These are phyloP conservation scores for Ophonus ardosiacus DNA, from an alignment of 2,888 invertebrate genomes.

Conservation along the genomic window DNA sequence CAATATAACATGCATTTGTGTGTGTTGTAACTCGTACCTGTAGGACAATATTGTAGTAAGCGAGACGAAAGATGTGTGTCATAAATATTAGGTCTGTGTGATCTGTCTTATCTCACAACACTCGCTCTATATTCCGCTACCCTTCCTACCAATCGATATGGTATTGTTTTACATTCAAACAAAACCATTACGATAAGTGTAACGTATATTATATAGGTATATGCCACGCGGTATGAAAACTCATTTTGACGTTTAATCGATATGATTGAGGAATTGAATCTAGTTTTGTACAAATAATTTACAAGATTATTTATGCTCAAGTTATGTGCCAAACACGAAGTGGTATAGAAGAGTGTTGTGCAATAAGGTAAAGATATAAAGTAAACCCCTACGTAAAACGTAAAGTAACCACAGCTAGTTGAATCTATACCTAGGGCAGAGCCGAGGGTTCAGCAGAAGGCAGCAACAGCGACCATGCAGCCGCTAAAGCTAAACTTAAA, in stretches of 20 bases:
- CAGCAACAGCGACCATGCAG: slow-evolving; percentile 23
- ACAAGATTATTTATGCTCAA: slow-evolving; percentile 45
- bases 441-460: slow-evolving; percentile 10
- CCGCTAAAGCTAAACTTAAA: slow-evolving; percentile 43
- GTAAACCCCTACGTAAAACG: slow-evolving; percentile 44
- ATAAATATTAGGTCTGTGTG: slow-evolving; percentile 44
- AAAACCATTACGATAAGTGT: slow-evolving; percentile 12
- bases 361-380: neutral
- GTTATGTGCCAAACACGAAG: slow-evolving; percentile 30
- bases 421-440: slow-evolving; percentile 12
- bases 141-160: slow-evolving; percentile 30
- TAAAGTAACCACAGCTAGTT: slow-evolving; percentile 31
- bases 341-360: slow-evolving; percentile 7
- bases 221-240: neutral
- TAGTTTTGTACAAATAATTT: slow-evolving; percentile 42
- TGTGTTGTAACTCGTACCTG: slow-evolving; percentile 49
- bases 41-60: slow-evolving; percentile 49
- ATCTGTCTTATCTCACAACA: slow-evolving; percentile 29
- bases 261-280: slow-evolving; percentile 41
- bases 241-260: slow-evolving; percentile 33
- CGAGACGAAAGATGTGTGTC: slow-evolving; percentile 47
- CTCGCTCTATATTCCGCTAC: slow-evolving; percentile 1
- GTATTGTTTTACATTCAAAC: slow-evolving; percentile 14
- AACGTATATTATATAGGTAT: neutral
- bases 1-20: slow-evolving; percentile 49